Base-by-base conservation (phyloP, 2,113 vertebrate genomes). In the Cynocephalus volans region DNA sequence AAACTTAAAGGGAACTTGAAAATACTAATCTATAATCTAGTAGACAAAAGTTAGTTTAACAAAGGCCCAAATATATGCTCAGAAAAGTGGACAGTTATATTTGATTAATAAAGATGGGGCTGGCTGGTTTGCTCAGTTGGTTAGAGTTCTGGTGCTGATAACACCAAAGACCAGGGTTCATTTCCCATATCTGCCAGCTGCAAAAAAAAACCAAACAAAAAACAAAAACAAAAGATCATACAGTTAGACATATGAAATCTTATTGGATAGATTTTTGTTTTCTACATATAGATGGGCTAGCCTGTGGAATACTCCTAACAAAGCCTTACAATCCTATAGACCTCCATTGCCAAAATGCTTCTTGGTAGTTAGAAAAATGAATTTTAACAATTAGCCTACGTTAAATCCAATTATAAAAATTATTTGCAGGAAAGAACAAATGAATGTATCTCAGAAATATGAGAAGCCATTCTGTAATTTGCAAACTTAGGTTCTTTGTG, bases 371-470 rank as follows among this genome's bases (percentile, higher is more conserved):
- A 93, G 26, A 96, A 87, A 81, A 91, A 58, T 67, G 41, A 86
- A 96, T 75, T 96, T 70, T 88, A 86, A 91, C 23, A 81, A 54
- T n/a, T 82, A 72, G 31, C 24, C 72, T 26, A 87, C 58, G 26
- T 56, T 91, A 92, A 94, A 75, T 19, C 18, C 1, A 95, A 83
- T 90, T 62, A 88, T 17, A 76, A 62, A 94, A 58, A n/a, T 88
- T 75, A 80, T 64, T 48, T 96, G 2, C 10, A 67, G 18, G 15
- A 73, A 93, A 81, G 31, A 84, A 60, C 52, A 83, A 88, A 17
- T 80, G 14, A 83, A 33, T 52, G 2, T 26, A 36, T 64, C 50
- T 90, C 33, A 64, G 72, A 93, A 96, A 52, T 6, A 9, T 6
- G 56, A 58, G 17, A 73, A 79, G n/a, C 5, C 64, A 72, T 54